These are phyloP conservation scores for Chamaedrilus cognettii DNA, from an alignment of 2,888 invertebrate genomes.

Conservation along the genomic window DNA sequence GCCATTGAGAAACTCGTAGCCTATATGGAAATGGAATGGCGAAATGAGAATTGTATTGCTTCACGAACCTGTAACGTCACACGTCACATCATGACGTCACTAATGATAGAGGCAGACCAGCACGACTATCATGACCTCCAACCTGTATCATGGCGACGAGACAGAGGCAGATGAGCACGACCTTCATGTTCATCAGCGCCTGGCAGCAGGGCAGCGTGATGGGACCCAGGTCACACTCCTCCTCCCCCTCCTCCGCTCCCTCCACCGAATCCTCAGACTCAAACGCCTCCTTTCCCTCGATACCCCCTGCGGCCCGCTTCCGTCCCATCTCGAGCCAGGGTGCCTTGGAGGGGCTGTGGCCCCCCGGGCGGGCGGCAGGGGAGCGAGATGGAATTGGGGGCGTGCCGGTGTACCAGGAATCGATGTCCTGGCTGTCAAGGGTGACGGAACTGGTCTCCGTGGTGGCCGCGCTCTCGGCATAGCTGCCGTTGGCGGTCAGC, in stretches of 20 bases:
- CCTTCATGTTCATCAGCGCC: constrained; percentile 73
- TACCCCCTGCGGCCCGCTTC: no score
- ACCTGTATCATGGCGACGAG: constrained; percentile 26
- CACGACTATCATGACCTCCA: no score
- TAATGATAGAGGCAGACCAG: no score
- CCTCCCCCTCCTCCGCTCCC: constrained; percentile 42
- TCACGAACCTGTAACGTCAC: no score
- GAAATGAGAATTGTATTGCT: no score
- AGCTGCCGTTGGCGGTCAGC: not conserved
- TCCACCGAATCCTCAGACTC: not conserved
- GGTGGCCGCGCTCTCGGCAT: not conserved
- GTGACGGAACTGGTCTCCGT: not conserved
- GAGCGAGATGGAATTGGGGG: no score
- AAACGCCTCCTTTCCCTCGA: not conserved
- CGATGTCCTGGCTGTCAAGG: not conserved
- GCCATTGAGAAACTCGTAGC: no score
- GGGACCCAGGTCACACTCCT: constrained; percentile 70
- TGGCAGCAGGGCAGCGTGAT: constrained; percentile 70
- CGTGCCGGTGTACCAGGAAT: not conserved
- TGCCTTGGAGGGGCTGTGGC: no score
- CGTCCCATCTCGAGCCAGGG: not conserved
- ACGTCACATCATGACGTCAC: no score
- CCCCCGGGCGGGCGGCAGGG: not conserved
- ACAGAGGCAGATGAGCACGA: constrained; percentile 80
- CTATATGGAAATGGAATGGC: no score